Evolutionary conservation across 2,888 invertebrate species (phyloP).

Genomic region (Cactoblastis cactorum): DNA sequence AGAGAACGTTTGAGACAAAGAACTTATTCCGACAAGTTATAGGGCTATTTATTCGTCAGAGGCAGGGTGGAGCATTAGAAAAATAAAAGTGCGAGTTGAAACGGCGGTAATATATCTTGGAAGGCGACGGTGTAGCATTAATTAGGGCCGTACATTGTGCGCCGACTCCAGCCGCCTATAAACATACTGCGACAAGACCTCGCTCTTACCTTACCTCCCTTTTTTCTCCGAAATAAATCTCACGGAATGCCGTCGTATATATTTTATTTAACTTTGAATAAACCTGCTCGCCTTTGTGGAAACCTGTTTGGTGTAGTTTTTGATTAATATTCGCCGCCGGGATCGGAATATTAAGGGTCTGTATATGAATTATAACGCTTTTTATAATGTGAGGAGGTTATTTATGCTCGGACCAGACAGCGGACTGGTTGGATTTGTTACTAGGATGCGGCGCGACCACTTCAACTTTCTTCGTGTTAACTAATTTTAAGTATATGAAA

Average conservation of each 20-base stretch:
- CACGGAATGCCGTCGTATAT: constrained; percentile 68
- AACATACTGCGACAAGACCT: constrained; percentile 67
- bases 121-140: constrained; percentile 59
- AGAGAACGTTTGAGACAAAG: constrained; percentile 14
- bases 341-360: constrained; percentile 62
- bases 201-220: constrained; percentile 61
- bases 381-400: constrained; percentile 67
- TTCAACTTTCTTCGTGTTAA: neutral
- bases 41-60: constrained; percentile 12
- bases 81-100: constrained; percentile 41
- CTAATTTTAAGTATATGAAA: no score
- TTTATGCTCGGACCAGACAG: constrained; percentile 55
- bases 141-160: constrained; percentile 67
- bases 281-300: constrained; percentile 65
- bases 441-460: constrained; percentile 16
- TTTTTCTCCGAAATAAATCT: constrained; percentile 77
- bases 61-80: constrained; percentile 28
- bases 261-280: constrained; percentile 74
- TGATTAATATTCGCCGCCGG: constrained; percentile 67
- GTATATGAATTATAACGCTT: constrained; percentile 67
- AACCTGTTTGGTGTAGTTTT: constrained; percentile 65
- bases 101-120: constrained; percentile 53
- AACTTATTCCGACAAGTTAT: neutral
- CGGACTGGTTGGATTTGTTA: constrained; percentile 40
- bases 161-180: constrained; percentile 60